Percentiles rank a stretch among this genome's conserved stretches.
Evolutionary conservation across 2,888 invertebrate genomes (phyloP).

Genomic region (Scrobipalpa atriplicella): DNA sequence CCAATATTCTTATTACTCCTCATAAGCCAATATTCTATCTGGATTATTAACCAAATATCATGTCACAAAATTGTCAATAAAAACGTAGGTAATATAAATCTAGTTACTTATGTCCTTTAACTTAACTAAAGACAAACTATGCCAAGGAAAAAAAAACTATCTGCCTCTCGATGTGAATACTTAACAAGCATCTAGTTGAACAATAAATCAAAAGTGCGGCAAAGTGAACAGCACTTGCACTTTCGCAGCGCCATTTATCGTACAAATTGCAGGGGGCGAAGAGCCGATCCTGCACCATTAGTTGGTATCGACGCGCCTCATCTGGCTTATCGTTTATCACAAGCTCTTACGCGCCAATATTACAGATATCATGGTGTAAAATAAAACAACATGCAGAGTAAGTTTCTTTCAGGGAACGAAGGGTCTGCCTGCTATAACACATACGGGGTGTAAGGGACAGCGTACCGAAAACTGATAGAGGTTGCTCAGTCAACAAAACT

Average conservation of each 20-base stretch:
- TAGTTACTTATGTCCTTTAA: too few relatives aligned
- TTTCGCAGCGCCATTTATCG: constrained; percentile 41
- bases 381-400: background rate
- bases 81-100: too few relatives aligned
- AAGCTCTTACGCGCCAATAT: constrained; percentile 4
- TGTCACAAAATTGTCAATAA: too few relatives aligned
- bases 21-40: too few relatives aligned
- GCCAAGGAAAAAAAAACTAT: background rate
- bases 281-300: constrained; percentile 36
- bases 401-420: background rate
- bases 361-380: background rate
- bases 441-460: too few relatives aligned
- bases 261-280: constrained; percentile 38
- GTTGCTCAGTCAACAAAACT: too few relatives aligned
- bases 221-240: constrained; percentile 40
- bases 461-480: too few relatives aligned
- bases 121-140: too few relatives aligned
- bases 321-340: constrained; percentile 43
- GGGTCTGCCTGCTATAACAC: too few relatives aligned
- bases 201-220: constrained; percentile 23
- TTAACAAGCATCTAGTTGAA: background rate
- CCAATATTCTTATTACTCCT: too few relatives aligned
- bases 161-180: background rate
- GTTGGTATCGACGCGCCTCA: constrained; percentile 37
- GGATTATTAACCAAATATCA: too few relatives aligned